These are phyloP conservation scores for Crocuta crocuta DNA, from an alignment of 2,113 vertebrate genomes.

Conservation along the genomic window DNA sequence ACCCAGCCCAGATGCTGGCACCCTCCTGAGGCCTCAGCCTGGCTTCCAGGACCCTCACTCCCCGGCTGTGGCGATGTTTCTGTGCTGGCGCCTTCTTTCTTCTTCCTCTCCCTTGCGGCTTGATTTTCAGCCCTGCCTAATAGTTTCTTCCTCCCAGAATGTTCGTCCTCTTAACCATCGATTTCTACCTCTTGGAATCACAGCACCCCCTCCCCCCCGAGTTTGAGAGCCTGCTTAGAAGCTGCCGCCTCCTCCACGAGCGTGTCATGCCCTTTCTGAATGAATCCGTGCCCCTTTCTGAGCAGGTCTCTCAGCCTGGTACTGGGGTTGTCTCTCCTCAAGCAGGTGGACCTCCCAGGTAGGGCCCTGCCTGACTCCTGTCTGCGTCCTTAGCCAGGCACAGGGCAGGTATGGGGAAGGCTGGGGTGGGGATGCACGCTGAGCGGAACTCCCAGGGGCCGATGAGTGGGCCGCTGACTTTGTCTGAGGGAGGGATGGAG, in stretches of 20 bases:
- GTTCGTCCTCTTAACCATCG: neutral
- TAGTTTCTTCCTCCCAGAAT: neutral
- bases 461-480: neutral
- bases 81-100: neutral
- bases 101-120: neutral
- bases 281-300: neutral
- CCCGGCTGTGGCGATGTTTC: neutral
- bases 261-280: neutral
- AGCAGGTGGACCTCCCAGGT: neutral
- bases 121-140: neutral
- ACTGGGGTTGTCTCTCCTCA: neutral
- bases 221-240: neutral
- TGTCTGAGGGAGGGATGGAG: neutral
- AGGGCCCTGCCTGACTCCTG: neutral
- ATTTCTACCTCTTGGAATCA: neutral
- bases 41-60: neutral
- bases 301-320: neutral
- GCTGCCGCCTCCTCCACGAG: neutral
- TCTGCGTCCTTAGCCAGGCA: neutral
- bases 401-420: neutral
- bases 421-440: fast-evolving
- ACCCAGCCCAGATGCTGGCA: too few species aligned
- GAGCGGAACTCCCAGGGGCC: neutral
- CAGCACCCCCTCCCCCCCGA: too few species aligned
- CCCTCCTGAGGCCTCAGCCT: neutral